phyloP scores from a whole-genome alignment of 2,797 vertebrate species.

The Diplodus puntazzo region DNA sequence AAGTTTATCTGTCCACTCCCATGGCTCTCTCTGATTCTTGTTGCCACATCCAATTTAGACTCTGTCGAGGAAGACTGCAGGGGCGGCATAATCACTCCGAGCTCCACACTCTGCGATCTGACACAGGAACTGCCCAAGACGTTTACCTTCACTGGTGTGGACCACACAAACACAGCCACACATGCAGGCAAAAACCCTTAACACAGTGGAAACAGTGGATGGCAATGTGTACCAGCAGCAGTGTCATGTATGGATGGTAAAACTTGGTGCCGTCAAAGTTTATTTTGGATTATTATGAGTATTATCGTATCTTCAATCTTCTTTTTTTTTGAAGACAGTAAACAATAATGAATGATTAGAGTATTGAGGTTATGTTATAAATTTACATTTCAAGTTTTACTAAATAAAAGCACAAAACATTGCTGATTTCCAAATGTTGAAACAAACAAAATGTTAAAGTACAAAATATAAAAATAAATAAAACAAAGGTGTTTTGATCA shows the following conservation, averaged over 20 bases:
- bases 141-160: constrained; percentile 36
- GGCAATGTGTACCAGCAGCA: neutral
- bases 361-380: too few relatives aligned
- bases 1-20: constrained; percentile 58
- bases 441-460: too few relatives aligned
- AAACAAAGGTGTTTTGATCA: too few relatives aligned
- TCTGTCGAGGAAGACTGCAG: constrained; percentile 55
- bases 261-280: neutral
- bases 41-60: constrained; percentile 70
- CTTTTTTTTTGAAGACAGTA: too few relatives aligned
- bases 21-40: constrained; percentile 51
- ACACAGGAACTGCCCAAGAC: constrained; percentile 43
- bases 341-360: too few relatives aligned
- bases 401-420: too few relatives aligned
- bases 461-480: too few relatives aligned
- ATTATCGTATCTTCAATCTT: too few relatives aligned
- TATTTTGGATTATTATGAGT: too few relatives aligned
- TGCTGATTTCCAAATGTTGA: too few relatives aligned
- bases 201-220: neutral
- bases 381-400: too few relatives aligned
- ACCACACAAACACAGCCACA: constrained; percentile 13
- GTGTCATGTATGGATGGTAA: neutral
- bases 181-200: neutral
- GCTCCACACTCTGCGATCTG: constrained; percentile 38
- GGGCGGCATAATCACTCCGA: constrained; percentile 54